phyloP scores from a whole-genome alignment of 92 coral and sea anemone genomes.

The Porites rus region DNA sequence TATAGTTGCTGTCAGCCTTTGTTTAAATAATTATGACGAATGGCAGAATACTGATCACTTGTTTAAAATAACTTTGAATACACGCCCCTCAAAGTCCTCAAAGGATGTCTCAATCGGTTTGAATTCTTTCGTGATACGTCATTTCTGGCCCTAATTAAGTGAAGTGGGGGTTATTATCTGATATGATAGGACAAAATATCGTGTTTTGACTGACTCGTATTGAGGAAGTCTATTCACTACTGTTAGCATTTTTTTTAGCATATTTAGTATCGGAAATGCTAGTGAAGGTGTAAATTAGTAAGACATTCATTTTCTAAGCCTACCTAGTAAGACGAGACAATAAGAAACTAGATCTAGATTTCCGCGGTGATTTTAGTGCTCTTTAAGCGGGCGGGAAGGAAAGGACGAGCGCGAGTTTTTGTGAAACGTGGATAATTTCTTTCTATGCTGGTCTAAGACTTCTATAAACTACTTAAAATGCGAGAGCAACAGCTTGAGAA shows the following conservation, averaged over 20 bases:
- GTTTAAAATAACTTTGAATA: not conserved
- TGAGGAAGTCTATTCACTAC: conserved; percentile 14
- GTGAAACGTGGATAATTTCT: too few species aligned
- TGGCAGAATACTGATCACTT: not conserved
- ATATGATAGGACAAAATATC: not conserved
- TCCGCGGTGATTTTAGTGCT: too few species aligned
- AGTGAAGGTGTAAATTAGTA: not conserved
- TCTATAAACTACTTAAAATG: too few species aligned
- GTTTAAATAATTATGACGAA: not conserved
- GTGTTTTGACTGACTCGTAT: not conserved
- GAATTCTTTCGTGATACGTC: not conserved
- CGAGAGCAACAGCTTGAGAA: too few species aligned
- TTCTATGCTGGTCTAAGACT: too few species aligned
- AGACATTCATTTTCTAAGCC: too few species aligned
- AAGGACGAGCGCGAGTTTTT: too few species aligned
- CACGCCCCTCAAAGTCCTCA: not conserved
- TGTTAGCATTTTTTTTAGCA: not conserved
- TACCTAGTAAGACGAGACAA: too few species aligned
- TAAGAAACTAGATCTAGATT: too few species aligned
- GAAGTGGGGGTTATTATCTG: not conserved
- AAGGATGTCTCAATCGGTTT: not conserved
- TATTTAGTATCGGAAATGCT: not conserved
- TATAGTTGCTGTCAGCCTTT: too few species aligned
- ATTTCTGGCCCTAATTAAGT: not conserved
- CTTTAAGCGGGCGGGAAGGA: too few species aligned